These are phyloP conservation scores for Nanorana parkeri DNA, from an alignment of 2,113 vertebrate species.

Conservation along the genomic window DNA sequence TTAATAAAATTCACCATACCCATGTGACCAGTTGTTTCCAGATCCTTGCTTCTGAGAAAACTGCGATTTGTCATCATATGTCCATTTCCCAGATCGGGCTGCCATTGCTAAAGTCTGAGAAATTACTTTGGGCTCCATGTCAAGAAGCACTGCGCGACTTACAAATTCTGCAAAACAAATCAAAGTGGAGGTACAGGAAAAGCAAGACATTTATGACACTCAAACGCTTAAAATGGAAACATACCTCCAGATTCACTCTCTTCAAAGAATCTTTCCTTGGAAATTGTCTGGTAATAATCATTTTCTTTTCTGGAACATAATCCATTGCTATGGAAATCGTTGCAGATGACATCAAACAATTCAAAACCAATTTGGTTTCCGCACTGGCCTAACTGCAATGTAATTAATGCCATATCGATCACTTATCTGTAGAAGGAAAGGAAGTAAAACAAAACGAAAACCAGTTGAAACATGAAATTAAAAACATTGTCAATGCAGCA, in stretches of 20 bases:
- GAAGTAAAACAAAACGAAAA: background rate
- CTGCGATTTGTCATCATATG: constrained; percentile 74
- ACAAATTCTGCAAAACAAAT: constrained; percentile 57
- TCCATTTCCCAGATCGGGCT: constrained; percentile 82
- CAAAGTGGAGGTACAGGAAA: background rate
- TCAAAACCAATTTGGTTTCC: constrained; percentile 93
- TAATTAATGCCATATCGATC: constrained; percentile 84
- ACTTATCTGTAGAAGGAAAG: constrained; percentile 55
- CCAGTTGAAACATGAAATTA: too few species aligned
- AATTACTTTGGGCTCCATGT: constrained; percentile 98
- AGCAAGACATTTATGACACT: background rate
- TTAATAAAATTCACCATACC: constrained; percentile 72
- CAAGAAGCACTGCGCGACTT: constrained; percentile 88
- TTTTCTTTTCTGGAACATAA: constrained; percentile 73
- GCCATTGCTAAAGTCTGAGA: constrained; percentile 80
- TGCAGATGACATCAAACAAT: constrained; percentile 79
- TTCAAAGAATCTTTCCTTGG: constrained; percentile 86
- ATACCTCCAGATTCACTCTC: constrained; percentile 75
- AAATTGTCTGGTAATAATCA: constrained; percentile 71
- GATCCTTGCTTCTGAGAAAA: constrained; percentile 96
- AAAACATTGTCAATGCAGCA: too few species aligned
- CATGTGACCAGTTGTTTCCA: constrained; percentile 98
- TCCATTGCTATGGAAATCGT: constrained; percentile 70
- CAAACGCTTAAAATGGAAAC: background rate
- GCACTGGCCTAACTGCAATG: constrained; percentile 93